Percentiles rank a stretch among this genome's conserved stretches.
phyloP scores from a whole-genome alignment of 1,140 invertebrate genomes.

The Saccostrea echinata region DNA sequence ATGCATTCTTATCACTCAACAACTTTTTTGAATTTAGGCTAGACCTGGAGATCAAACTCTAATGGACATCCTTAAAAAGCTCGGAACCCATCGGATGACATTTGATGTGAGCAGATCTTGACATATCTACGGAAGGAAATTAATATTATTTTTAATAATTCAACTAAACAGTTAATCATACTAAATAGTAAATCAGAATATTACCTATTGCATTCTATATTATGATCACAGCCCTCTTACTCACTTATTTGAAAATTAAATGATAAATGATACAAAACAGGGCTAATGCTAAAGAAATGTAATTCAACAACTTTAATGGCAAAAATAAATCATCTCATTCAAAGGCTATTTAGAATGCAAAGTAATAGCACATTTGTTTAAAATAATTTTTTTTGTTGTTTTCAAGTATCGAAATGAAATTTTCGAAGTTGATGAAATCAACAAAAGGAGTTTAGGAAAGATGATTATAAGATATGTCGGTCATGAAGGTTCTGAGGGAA shows the following conservation, averaged over 20 bases:
- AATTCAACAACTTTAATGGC: too few species aligned
- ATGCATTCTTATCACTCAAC: too few species aligned
- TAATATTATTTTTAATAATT: not conserved
- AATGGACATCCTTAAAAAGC: not conserved
- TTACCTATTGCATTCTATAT: not conserved
- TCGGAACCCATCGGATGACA: not conserved
- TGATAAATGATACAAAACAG: too few species aligned
- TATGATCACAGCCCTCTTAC: too few species aligned
- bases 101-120: not conserved
- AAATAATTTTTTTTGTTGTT: not conserved
- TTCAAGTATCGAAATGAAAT: not conserved
- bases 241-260: too few species aligned
- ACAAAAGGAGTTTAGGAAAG: constrained; percentile 9
- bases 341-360: too few species aligned
- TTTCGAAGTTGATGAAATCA: not conserved
- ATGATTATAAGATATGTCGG: not conserved
- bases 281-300: too few species aligned
- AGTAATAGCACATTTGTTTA: too few species aligned
- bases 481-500: not conserved
- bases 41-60: not conserved
- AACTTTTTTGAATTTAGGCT: not conserved
- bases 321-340: too few species aligned
- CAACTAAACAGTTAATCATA: not conserved
- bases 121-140: not conserved
- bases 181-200: not conserved